These are phyloP conservation scores for Epizoanthus rinbou DNA, from an alignment of 92 coral and sea anemone species.

Conservation along the genomic window DNA sequence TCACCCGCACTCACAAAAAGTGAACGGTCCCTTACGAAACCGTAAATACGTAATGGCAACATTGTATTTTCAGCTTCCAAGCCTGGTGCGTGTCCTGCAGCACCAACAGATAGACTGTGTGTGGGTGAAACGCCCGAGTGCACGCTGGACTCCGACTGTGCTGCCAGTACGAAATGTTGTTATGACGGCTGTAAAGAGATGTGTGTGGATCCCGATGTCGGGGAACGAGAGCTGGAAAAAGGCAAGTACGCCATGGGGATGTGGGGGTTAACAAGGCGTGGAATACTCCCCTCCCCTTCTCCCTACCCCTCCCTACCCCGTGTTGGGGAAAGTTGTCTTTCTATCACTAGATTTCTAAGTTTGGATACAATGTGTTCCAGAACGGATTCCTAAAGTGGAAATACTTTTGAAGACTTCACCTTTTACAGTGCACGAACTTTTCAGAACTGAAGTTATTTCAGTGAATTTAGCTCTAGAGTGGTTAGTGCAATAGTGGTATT, in stretches of 20 bases:
- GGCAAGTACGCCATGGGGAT: background rate
- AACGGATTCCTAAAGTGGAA: too few relatives aligned
- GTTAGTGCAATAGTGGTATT: too few relatives aligned
- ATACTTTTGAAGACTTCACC: too few relatives aligned
- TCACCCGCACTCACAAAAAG: background rate
- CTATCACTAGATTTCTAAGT: too few relatives aligned
- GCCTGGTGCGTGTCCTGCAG: conserved; percentile 22
- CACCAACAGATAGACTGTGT: conserved; percentile 16
- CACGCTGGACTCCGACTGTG: conserved; percentile 1
- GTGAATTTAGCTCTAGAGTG: too few relatives aligned
- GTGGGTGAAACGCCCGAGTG: conserved; percentile 13
- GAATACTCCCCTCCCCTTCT: too few relatives aligned
- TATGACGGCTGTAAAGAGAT: conserved; percentile 10
- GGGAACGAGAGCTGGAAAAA: background rate
- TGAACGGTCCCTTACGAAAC: background rate
- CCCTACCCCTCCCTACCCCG: too few relatives aligned
- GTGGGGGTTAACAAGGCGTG: too few relatives aligned
- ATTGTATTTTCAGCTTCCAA: conserved; percentile 1
- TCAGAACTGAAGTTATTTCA: too few relatives aligned
- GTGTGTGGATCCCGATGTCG: conserved; percentile 12
- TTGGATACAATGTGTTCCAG: too few relatives aligned
- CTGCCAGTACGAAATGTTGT: conserved; percentile 14
- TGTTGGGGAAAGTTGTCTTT: too few relatives aligned
- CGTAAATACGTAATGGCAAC: background rate
- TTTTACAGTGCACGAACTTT: too few relatives aligned